These are phyloP conservation scores for Eupsittula cactorum DNA, from an alignment of 2,113 vertebrate species.

Conservation along the genomic window DNA sequence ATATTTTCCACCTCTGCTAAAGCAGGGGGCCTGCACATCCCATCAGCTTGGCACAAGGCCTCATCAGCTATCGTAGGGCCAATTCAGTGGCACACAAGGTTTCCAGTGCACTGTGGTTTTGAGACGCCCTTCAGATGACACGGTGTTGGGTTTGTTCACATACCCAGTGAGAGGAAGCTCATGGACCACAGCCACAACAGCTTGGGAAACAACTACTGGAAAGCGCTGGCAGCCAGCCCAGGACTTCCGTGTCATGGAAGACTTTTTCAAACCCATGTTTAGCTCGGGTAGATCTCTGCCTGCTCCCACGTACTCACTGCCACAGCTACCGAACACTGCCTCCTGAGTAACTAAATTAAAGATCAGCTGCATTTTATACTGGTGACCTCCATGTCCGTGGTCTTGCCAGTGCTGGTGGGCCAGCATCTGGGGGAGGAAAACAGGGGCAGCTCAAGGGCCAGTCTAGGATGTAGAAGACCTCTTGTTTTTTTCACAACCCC, in stretches of 20 bases:
- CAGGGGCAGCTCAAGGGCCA: rapidly evolving
- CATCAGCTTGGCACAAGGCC: background rate
- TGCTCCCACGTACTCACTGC: background rate
- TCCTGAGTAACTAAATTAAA: background rate
- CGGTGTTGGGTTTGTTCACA: background rate
- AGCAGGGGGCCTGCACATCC: background rate
- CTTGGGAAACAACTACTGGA: background rate
- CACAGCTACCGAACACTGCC: background rate
- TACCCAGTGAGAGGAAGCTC: background rate
- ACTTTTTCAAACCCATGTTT: background rate
- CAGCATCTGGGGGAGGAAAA: background rate
- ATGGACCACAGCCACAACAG: background rate
- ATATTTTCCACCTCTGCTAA: background rate
- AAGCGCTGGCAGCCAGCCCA: background rate
- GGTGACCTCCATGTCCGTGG: background rate
- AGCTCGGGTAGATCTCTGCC: background rate
- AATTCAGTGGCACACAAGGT: background rate
- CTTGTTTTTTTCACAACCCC: background rate
- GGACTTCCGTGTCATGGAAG: background rate
- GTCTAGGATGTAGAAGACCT: background rate
- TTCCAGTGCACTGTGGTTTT: rapidly evolving
- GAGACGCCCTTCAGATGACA: background rate
- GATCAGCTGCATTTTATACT: background rate
- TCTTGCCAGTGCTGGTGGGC: background rate
- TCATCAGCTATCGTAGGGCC: background rate